phyloP scores from a whole-genome alignment of 2,113 vertebrate species.

The Aldabrachelys gigantea region DNA sequence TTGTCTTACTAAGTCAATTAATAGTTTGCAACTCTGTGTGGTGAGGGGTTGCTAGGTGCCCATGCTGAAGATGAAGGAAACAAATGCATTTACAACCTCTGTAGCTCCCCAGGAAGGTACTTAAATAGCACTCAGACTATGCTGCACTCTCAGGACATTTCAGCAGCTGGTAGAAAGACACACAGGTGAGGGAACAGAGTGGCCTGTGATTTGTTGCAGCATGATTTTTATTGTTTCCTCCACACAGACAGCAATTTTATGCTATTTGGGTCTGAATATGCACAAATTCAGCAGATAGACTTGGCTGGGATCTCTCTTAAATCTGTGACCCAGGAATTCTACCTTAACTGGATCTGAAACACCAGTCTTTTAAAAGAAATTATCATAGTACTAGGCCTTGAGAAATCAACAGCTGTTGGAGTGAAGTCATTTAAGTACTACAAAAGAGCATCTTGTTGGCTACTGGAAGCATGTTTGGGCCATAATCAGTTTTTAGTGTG shows the following conservation, averaged over 20 bases:
- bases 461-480: not conserved
- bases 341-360: not conserved
- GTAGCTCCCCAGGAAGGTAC: not conserved
- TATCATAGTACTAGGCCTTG: not conserved
- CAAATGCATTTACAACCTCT: not conserved
- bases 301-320: not conserved
- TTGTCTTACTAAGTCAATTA: not conserved
- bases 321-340: not conserved
- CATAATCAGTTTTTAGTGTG: not conserved
- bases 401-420: not conserved
- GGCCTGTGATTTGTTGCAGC: not conserved
- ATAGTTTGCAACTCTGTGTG: not conserved
- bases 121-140: not conserved
- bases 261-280: not conserved
- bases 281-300: not conserved
- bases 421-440: not conserved
- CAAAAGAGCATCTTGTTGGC: not conserved
- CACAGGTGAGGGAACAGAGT: not conserved
- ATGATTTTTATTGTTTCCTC: not conserved
- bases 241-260: not conserved
- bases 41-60: not conserved
- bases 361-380: not conserved
- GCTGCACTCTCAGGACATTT: not conserved
- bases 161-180: not conserved
- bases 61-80: not conserved